Evolutionary conservation across 2,888 invertebrate genomes (phyloP), one percentile per base, ranked within the genome.

Genomic region (Brachyopa scutellaris): DNA sequence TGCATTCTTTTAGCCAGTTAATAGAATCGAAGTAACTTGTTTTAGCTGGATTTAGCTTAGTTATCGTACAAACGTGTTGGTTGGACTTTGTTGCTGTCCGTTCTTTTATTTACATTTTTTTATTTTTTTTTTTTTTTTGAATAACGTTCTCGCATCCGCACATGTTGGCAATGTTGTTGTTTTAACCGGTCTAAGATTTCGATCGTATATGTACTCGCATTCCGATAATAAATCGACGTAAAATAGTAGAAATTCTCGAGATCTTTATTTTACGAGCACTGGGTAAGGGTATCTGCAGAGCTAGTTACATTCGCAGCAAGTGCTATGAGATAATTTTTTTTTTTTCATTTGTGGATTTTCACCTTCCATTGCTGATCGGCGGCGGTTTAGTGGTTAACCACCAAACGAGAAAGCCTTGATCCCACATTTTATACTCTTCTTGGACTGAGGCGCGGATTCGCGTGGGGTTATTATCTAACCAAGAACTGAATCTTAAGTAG

Each of bases 201-300:
- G 59, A 53, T 53, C 73, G 33, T 57, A 67, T 57, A 11, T n/a
- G 45, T 45, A 59, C 55, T 55, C 67, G 38, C 80, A 80, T 80
- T 80, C 64, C 76, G 64, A 76, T 64, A 57, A 47, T 51, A 70
- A n/a, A 80, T 69, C 76, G 59, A 70, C 55, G n/a, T n/a, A n/a
- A n/a, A n/a, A n/a, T n/a, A n/a, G 47, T 59, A 26, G 3, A 76
- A 80, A 80, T 80, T 76, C 80, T 76, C 19, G 9, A 64, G 76
- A 76, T 76, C 33, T 42, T 49, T 61, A 61, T 61, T 79, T 67
- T 55, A 73, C 36, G 29, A 78, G 49, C 19, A n/a, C n/a, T n/a
- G n/a, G n/a, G n/a, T n/a, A n/a, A n/a, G n/a, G 17, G 49, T 66
- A 51, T 45, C 53, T 53, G 53, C 15, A 70, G 36, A 70, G 36